phyloP scores from a whole-genome alignment of 1,140 invertebrate species.

The Drosophila teissieri region DNA sequence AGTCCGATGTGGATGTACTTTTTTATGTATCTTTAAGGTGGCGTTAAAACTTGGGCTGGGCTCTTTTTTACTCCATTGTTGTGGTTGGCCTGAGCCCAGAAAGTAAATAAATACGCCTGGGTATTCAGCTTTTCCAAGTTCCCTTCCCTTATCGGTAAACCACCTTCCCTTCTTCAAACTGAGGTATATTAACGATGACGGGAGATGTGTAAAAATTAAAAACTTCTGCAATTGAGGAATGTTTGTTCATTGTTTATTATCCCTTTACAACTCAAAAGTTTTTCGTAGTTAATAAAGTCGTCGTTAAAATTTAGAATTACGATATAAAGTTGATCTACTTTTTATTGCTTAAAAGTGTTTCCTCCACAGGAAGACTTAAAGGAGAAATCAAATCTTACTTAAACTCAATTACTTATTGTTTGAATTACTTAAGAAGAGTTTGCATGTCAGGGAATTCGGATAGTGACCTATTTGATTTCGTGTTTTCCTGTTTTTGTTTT shows the following conservation, averaged over 20 bases:
- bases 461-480: background rate
- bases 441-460: conserved; percentile 8
- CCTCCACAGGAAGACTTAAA: background rate
- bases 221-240: background rate
- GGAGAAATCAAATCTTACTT: background rate
- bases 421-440: background rate
- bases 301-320: background rate
- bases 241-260: background rate
- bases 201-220: background rate
- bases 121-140: conserved; percentile 33
- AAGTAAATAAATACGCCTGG: conserved; percentile 41
- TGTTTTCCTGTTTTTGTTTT: conserved; percentile 19
- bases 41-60: conserved; percentile 20
- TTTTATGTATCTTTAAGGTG: conserved; percentile 27
- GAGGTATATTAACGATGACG: conserved; percentile 2
- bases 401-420: background rate
- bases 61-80: conserved; percentile 26
- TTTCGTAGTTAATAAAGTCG: background rate
- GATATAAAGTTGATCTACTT: background rate
- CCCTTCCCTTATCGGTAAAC: conserved; percentile 23
- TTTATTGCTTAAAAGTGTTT: background rate
- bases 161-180: background rate
- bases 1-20: conserved; percentile 23
- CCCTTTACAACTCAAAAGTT: background rate
- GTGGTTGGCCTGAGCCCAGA: conserved; percentile 19